These are phyloP conservation scores for Pogonomyrmex barbatus DNA, from an alignment of 1,140 invertebrate genomes.

Conservation along the genomic window DNA sequence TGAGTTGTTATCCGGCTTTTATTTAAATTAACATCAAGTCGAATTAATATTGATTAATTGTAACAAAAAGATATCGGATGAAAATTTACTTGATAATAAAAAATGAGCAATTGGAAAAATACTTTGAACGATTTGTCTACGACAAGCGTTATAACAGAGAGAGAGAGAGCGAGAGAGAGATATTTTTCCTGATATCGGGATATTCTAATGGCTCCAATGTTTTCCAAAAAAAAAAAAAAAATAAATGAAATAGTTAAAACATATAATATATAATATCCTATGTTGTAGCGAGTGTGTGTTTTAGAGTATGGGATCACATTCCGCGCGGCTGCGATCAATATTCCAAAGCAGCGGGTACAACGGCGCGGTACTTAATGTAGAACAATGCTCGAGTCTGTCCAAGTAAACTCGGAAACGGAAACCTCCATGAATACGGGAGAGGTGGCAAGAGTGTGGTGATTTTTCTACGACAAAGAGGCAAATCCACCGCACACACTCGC, in stretches of 20 bases:
- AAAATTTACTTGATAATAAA: slow-evolving; percentile 17
- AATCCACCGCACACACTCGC: slow-evolving; percentile 1
- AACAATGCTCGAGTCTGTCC: background rate
- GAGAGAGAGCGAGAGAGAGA: too few relatives aligned
- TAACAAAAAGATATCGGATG: background rate
- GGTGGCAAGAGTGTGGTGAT: background rate
- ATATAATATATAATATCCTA: background rate
- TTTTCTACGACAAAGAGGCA: background rate
- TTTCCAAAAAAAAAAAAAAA: background rate
- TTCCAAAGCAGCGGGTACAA: background rate
- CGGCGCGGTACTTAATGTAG: background rate
- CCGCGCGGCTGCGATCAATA: background rate
- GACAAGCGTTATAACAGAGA: too few relatives aligned
- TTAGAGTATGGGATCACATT: background rate
- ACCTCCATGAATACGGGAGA: slow-evolving; percentile 14
- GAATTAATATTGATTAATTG: background rate
- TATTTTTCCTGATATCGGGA: too few relatives aligned
- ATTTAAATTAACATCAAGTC: slow-evolving; percentile 19
- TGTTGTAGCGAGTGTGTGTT: background rate
- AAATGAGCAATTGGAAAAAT: background rate
- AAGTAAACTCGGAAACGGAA: slow-evolving; percentile 5
- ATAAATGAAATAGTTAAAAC: background rate
- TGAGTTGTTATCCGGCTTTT: background rate
- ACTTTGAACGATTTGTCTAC: background rate
- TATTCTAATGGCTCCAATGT: too few relatives aligned